These are phyloP conservation scores for Thamnophis sirtalis DNA, from an alignment of 2,113 vertebrate species.

Conservation along the genomic window DNA sequence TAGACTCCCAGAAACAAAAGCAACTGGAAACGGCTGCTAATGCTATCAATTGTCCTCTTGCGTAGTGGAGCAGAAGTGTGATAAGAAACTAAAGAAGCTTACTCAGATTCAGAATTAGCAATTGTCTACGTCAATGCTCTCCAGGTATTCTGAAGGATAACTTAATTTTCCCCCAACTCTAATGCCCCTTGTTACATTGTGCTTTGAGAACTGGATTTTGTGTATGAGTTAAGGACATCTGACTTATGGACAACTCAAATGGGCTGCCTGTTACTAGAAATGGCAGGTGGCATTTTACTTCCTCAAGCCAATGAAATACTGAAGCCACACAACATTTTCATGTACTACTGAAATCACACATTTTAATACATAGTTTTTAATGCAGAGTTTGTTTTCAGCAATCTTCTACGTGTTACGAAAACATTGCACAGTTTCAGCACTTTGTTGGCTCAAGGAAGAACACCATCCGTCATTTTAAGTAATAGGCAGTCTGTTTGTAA, in stretches of 20 bases:
- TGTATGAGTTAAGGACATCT: neutral
- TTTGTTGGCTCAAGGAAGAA: too few species aligned
- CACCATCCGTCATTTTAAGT: too few species aligned
- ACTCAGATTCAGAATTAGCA: neutral
- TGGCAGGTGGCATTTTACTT: neutral
- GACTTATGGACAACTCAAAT: neutral
- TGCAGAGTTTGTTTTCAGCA: neutral
- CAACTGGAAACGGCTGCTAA: neutral
- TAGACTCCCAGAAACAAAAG: neutral
- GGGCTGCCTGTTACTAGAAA: neutral
- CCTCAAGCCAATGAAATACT: neutral
- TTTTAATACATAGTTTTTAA: too few species aligned
- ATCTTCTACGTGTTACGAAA: too few species aligned
- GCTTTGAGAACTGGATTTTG: neutral
- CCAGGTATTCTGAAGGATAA: neutral
- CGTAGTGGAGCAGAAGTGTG: neutral
- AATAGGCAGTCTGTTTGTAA: too few species aligned
- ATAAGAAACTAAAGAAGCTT: neutral
- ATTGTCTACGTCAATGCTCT: neutral
- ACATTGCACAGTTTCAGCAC: too few species aligned
- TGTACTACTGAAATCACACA: neutral
- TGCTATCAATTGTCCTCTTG: neutral
- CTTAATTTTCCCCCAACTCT: neutral
- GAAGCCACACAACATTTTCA: neutral
- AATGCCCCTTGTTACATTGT: neutral